Conservation (phyloP, 2,797 vertebrate species). For the Pangasius larnaudii region DNA sequence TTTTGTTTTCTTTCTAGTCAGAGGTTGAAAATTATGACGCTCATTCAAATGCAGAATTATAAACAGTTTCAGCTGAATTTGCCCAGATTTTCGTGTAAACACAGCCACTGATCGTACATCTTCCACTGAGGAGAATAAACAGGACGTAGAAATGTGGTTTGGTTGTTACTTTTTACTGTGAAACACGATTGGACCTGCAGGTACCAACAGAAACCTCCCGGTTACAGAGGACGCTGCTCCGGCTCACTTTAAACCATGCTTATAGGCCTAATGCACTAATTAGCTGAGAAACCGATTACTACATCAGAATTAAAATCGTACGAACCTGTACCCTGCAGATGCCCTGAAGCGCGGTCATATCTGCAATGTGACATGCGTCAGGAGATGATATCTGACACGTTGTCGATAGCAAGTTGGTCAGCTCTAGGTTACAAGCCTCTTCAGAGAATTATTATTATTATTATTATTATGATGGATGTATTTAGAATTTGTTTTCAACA, state of each 20-base stretch:
- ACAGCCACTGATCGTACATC: neutral
- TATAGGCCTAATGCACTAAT: neutral
- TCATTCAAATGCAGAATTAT: too few relatives aligned
- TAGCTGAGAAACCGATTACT: neutral
- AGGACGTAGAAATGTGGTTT: neutral
- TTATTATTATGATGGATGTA: too few relatives aligned
- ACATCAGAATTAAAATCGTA: neutral
- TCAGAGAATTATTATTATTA: too few relatives aligned
- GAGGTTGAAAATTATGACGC: too few relatives aligned
- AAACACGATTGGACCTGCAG: neutral
- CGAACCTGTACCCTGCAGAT: neutral
- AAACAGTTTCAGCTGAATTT: neutral
- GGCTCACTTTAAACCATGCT: neutral
- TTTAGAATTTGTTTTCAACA: neutral
- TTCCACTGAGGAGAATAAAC: neutral
- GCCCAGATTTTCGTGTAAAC: neutral
- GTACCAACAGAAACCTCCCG: neutral
- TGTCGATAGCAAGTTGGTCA: too few relatives aligned
- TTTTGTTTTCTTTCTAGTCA: neutral
- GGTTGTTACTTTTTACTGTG: too few relatives aligned
- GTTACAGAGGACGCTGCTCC: neutral
- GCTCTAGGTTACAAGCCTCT: too few relatives aligned
- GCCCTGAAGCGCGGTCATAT: too few relatives aligned
- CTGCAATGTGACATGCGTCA: neutral
- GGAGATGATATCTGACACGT: too few relatives aligned